Conservation (phyloP, 2,888 invertebrate species). For the Craniophora ligustri region DNA sequence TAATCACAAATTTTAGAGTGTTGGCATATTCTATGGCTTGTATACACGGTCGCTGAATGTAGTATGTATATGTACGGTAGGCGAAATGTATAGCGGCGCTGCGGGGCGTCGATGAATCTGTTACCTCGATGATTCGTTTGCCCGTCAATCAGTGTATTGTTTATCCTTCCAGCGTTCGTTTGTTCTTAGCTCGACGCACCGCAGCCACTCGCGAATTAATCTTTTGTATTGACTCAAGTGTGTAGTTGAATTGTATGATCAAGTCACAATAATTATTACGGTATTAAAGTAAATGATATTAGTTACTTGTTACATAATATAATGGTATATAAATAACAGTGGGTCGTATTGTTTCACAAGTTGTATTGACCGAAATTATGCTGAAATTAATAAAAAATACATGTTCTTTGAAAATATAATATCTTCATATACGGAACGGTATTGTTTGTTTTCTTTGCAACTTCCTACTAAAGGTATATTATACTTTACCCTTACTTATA, state of each 20-base stretch:
- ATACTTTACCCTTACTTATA: too few relatives aligned
- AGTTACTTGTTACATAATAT: conserved; percentile 86
- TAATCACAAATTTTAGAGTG: conserved; percentile 73
- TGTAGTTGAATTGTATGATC: conserved; percentile 82
- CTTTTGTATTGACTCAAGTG: conserved; percentile 82
- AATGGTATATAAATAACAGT: conserved; percentile 76
- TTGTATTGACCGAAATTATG: conserved; percentile 85
- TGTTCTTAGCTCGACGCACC: conserved; percentile 62
- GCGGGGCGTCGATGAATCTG: conserved; percentile 32
- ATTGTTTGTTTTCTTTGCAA: conserved; percentile 67
- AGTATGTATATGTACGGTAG: conserved; percentile 80
- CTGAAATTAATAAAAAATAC: conserved; percentile 83
- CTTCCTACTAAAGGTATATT: not conserved
- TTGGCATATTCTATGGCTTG: conserved; percentile 78
- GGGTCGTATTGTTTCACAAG: conserved; percentile 84
- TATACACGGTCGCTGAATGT: conserved; percentile 81
- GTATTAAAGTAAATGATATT: conserved; percentile 75
- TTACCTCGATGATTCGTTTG: conserved; percentile 10
- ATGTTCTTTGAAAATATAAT: conserved; percentile 89
- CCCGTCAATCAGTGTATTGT: conserved; percentile 23
- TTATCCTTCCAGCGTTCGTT: conserved; percentile 60
- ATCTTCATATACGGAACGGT: conserved; percentile 85
- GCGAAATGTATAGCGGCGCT: conserved; percentile 69
- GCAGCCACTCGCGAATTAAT: conserved; percentile 69
- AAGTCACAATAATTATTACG: conserved; percentile 83